Evolutionary conservation across 2,888 invertebrate species (phyloP), one percentile per base, ranked within the genome.

Genomic region (Euphydryas editha): DNA sequence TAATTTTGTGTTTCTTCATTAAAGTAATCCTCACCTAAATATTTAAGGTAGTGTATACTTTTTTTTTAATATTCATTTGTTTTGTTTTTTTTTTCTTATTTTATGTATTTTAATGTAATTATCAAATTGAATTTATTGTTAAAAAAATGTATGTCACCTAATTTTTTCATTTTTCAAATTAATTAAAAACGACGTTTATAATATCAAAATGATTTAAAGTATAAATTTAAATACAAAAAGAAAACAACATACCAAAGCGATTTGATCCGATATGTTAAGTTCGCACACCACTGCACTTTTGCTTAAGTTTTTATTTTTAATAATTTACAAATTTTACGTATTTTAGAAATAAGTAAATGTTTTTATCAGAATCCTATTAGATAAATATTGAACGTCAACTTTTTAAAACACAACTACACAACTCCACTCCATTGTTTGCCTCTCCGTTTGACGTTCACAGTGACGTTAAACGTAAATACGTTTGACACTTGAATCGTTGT

Each of bases 401-500:
- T 51, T 56, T 62, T 37, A 46, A 24, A 21, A 54, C 46, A 57
- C 56, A 21, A 36, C 20, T 42, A 55, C 59, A 46, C 58, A 65
- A 63, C 59, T 62, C 62, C 65, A 63, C 56, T 62, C 65, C 65
- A 65, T 65, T 69, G 65, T 66, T 62, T 69, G 55, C 55, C 21
- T 65, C 65, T 49, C 56, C 30, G 30, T 51, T 36, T 59, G 59
- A 62, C 61, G 55, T 62, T 68, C 58, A 61, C 59, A 46, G 11
- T n/a, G n/a, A n/a, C n/a, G n/a, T 30, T 46, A 24, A n/a, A 51
- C 58, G 36, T 17, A 13, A 42, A 21, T 2, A 10, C 7, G 47
- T 51, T 24, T 51, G 49, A 24, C 49, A 51, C 5, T 51, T 49
- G 49, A 13, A 13, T 47, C 8, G 4, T 15, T 42, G 42, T 42